These are phyloP conservation scores for Prunella fulvescens DNA, from an alignment of 2,113 vertebrate genomes.

Conservation along the genomic window DNA sequence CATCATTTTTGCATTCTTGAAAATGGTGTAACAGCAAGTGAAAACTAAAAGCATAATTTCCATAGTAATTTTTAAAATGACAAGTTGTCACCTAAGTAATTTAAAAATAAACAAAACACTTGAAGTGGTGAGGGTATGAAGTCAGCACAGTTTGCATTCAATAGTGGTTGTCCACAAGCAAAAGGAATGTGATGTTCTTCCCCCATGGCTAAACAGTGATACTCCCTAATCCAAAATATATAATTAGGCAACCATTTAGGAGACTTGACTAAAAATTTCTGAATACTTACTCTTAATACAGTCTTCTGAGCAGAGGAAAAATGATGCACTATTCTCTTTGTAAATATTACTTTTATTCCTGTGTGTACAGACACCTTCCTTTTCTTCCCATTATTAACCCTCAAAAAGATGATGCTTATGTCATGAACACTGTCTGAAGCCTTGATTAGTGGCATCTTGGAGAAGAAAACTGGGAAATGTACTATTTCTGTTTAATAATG, in stretches of 20 bases:
- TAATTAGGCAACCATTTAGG: neutral
- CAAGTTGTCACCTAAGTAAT: neutral
- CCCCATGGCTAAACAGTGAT: neutral
- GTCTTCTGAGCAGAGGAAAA: neutral
- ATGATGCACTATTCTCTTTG: neutral
- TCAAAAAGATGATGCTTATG: neutral
- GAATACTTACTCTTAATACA: neutral
- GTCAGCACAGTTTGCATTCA: neutral
- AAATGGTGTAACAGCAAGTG: neutral
- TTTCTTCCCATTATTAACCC: neutral
- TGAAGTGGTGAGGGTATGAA: neutral
- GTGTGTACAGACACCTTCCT: neutral
- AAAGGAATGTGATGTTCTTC: neutral
- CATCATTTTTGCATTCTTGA: neutral
- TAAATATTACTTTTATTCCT: neutral
- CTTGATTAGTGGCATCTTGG: neutral
- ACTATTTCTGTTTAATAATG: neutral
- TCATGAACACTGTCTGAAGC: neutral
- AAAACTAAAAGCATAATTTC: neutral
- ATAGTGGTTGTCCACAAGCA: neutral
- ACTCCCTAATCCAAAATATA: neutral
- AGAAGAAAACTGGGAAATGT: neutral
- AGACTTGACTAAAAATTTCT: neutral
- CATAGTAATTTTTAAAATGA: neutral
- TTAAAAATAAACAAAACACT: neutral